Evolutionary conservation across 2,888 invertebrate genomes (phyloP).

Genomic region (Mythimna loreyi): DNA sequence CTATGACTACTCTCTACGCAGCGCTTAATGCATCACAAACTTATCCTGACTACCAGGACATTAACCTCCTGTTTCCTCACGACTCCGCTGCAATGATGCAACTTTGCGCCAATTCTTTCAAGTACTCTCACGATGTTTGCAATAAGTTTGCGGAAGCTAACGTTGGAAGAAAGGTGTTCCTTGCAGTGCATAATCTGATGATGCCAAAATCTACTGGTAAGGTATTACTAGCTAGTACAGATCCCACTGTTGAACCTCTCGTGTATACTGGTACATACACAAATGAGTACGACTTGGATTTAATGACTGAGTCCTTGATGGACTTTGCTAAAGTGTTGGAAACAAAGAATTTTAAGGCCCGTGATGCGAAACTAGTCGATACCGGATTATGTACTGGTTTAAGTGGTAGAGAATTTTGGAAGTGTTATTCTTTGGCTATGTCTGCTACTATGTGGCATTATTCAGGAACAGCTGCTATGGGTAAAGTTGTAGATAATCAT

Average conservation of each 20-base stretch:
- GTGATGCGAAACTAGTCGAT: constrained; percentile 61
- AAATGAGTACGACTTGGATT: constrained; percentile 60
- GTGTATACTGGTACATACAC: constrained; percentile 36
- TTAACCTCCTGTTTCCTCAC: constrained; percentile 60
- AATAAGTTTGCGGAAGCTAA: constrained; percentile 57
- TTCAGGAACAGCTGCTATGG: constrained; percentile 60
- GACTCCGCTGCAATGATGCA: constrained; percentile 55
- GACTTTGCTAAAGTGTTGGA: constrained; percentile 66
- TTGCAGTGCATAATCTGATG: constrained; percentile 39
- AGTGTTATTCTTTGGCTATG: constrained; percentile 59
- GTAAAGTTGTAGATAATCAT: constrained; percentile 55
- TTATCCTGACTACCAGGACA: constrained; percentile 66
- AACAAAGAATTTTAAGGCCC: constrained; percentile 61
- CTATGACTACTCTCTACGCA: constrained; percentile 49
- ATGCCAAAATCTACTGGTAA: constrained; percentile 62
- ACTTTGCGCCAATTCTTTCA: constrained; percentile 63
- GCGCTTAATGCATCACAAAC: constrained; percentile 55
- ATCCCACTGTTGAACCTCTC: constrained; percentile 50
- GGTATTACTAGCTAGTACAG: constrained; percentile 46
- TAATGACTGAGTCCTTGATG: constrained; percentile 57
- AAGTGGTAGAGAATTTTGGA: constrained; percentile 46
- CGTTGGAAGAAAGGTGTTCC: constrained; percentile 30
- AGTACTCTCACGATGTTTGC: constrained; percentile 65
- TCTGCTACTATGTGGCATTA: constrained; percentile 66
- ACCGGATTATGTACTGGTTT: constrained; percentile 58